Evolutionary conservation across 1,140 invertebrate species (phyloP), one percentile per base, ranked within the genome.

Genomic region (Diuraphis noxia): DNA sequence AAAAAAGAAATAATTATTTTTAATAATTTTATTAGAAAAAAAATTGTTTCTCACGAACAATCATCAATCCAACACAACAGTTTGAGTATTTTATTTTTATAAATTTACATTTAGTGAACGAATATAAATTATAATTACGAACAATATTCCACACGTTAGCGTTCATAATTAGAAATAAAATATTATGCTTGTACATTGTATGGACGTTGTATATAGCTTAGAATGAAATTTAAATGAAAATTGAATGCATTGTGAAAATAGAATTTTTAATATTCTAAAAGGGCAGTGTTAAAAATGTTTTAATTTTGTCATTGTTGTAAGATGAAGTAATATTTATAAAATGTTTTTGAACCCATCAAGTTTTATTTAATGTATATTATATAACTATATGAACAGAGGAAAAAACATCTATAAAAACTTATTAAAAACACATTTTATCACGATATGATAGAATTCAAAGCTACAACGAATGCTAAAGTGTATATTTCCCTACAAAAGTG

Each of bases 291-390:
- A 79, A 79, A 36, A 79, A 36, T 38, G 77, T 79, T 79, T 79
- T 79, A 79, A 36, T 79, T 38, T 36, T 79, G 36, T 79, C 77
- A 36, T 79, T 79, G 77, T 79, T 79, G 36, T 38, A 36, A 79
- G 17, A 79, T 79, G 72, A 36, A 79, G 77, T 79, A 79, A 79
- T 79, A 72, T 72, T 79, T 79, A 79, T 36, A 79, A 79, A 79
- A 79, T 79, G 8, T 72, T 79, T 34, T 79, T 79, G 19, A 36
- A 79, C 77, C 36, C 77, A 36, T 79, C 34, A 36, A 79, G 36
- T 79, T 36, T 38, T 38, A 36, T 79, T 79, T 34, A 79, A 36
- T n/a, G 56, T 72, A 72, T 72, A n/a, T 72, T 34, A 72, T 34
- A 72, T 72, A 63, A n/a, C 17, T n/a, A 72, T 72, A 72, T n/a